Conservation (phyloP, 2,113 vertebrate genomes). For the Odontophorus gujanensis region DNA sequence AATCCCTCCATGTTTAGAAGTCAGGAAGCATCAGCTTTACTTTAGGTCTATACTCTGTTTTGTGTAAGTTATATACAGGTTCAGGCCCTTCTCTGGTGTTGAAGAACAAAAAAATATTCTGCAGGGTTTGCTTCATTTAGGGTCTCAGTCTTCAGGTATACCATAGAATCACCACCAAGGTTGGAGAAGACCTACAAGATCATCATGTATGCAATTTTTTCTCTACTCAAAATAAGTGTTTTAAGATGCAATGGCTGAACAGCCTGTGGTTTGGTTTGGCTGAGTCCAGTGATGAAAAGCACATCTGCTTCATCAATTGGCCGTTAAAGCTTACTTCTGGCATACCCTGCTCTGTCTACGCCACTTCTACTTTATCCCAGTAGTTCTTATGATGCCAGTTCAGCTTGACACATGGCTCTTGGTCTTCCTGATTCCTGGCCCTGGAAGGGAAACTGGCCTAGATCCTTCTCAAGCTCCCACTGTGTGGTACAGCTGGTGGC, state of each 20-base stretch:
- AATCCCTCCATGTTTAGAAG: not conserved
- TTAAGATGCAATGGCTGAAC: not conserved
- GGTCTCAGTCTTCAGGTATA: not conserved
- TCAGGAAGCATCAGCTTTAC: not conserved
- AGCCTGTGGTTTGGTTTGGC: not conserved
- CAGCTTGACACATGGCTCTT: not conserved
- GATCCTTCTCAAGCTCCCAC: not conserved
- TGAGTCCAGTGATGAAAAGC: fast-evolving
- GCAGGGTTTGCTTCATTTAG: not conserved
- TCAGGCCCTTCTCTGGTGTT: not conserved
- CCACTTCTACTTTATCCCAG: not conserved
- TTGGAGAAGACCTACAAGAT: too few relatives aligned
- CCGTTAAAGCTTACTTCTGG: not conserved
- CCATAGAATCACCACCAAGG: too few relatives aligned
- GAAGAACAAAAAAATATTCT: not conserved
- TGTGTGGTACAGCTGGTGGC: not conserved
- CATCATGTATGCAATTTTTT: not conserved
- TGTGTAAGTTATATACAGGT: fast-evolving
- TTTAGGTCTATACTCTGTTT: not conserved
- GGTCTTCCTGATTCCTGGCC: too few relatives aligned
- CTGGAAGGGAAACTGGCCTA: too few relatives aligned
- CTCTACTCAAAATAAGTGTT: not conserved
- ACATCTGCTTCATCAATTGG: not conserved
- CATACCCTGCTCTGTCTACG: fast-evolving
- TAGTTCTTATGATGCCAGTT: not conserved